These are phyloP conservation scores for Gymnogyps californianus DNA, from an alignment of 2,113 vertebrate genomes.

Conservation along the genomic window DNA sequence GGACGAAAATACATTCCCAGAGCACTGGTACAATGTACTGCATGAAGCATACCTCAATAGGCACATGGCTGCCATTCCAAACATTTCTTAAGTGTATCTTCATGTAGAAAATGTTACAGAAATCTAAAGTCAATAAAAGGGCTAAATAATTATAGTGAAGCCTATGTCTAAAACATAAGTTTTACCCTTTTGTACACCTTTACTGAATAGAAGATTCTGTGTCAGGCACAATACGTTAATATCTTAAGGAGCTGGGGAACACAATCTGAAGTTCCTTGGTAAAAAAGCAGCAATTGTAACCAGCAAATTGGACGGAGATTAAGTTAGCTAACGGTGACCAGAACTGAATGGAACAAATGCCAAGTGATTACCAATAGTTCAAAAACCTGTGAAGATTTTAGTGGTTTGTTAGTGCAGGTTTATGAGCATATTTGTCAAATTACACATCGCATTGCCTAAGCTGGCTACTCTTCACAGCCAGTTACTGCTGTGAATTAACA, in stretches of 20 bases:
- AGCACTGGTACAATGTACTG: background rate
- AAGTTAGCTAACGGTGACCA: background rate
- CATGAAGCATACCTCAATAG: background rate
- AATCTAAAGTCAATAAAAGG: background rate
- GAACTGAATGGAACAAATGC: background rate
- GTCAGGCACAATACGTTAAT: background rate
- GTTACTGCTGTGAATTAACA: background rate
- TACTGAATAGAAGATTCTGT: background rate
- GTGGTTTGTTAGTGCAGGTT: background rate
- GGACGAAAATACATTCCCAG: background rate
- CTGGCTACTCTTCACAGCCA: background rate
- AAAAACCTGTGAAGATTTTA: background rate
- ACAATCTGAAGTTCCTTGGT: background rate
- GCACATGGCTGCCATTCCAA: background rate
- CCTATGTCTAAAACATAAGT: background rate
- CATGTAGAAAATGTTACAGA: background rate
- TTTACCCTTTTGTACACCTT: background rate
- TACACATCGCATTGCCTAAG: background rate
- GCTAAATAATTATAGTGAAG: background rate
- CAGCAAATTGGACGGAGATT: background rate
- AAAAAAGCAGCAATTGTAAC: background rate
- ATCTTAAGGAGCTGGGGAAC: background rate
- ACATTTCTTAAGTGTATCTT: background rate
- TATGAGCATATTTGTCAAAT: background rate
- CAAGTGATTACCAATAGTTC: background rate